These are phyloP conservation scores for Acipenser ruthenus DNA, from an alignment of 2,797 vertebrate species.

Conservation along the genomic window DNA sequence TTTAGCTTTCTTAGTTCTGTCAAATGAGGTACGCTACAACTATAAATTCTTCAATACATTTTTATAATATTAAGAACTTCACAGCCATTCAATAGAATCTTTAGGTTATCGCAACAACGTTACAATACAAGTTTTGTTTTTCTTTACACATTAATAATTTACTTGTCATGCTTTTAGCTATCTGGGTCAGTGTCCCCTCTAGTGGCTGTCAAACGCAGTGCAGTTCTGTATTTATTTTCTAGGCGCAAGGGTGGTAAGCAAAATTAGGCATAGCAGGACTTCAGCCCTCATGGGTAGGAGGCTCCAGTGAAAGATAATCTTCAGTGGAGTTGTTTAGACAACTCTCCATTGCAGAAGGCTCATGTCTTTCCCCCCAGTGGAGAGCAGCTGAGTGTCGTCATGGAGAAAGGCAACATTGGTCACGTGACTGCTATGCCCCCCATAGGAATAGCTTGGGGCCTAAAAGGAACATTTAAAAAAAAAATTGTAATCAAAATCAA, in stretches of 20 bases:
- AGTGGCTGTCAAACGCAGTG: slow-evolving; percentile 38
- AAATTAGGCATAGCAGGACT: slow-evolving; percentile 51
- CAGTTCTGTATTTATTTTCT: slow-evolving; percentile 16
- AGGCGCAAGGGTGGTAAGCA: slow-evolving; percentile 21
- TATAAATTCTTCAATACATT: slow-evolving; percentile 30
- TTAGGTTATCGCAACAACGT: slow-evolving; percentile 40
- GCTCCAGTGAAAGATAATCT: slow-evolving; percentile 33
- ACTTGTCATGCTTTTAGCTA: slow-evolving; percentile 43
- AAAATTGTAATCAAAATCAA: neutral
- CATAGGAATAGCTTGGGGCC: slow-evolving; percentile 73
- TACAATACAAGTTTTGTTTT: slow-evolving; percentile 35
- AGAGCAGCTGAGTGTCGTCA: slow-evolving; percentile 69
- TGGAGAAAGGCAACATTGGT: slow-evolving; percentile 83
- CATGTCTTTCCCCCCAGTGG: slow-evolving; percentile 82
- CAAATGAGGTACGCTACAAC: slow-evolving; percentile 25
- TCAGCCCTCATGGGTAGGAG: slow-evolving; percentile 49
- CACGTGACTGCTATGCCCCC: slow-evolving; percentile 90
- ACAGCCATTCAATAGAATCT: slow-evolving; percentile 52
- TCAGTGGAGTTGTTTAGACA: slow-evolving; percentile 42
- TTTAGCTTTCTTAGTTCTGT: slow-evolving; percentile 42
- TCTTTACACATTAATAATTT: slow-evolving; percentile 30
- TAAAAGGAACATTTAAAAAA: slow-evolving; percentile 28
- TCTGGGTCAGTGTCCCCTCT: slow-evolving; percentile 38
- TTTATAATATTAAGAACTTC: slow-evolving; percentile 51
- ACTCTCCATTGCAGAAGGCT: slow-evolving; percentile 81